phyloP scores from a whole-genome alignment of 2,797 vertebrate genomes.

The Sebastes itinus region DNA sequence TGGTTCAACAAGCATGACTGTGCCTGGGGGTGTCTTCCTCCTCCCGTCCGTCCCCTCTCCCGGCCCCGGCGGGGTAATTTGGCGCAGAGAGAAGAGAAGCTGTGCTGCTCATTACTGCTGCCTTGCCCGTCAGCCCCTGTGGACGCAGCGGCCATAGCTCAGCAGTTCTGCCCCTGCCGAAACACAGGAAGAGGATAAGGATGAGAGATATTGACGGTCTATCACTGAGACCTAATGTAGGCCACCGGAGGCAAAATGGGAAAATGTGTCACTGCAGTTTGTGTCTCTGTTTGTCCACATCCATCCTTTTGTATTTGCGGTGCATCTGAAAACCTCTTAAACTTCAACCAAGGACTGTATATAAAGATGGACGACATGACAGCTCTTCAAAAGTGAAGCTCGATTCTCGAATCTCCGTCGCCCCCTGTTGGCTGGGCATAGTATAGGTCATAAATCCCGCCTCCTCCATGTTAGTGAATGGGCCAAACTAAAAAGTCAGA shows the following conservation, averaged over 20 bases:
- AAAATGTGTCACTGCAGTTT: neutral
- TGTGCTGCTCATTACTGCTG: constrained; percentile 71
- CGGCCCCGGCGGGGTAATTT: constrained; percentile 63
- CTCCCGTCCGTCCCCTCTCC: constrained; percentile 7
- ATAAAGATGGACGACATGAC: too few species aligned
- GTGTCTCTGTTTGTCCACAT: neutral
- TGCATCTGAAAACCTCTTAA: neutral
- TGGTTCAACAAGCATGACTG: constrained; percentile 72
- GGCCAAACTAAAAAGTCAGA: too few species aligned
- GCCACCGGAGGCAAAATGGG: neutral
- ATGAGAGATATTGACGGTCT: constrained; percentile 10
- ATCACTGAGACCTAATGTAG: neutral
- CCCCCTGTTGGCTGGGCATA: too few species aligned
- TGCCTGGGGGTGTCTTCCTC: constrained; percentile 60
- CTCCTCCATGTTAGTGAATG: too few species aligned
- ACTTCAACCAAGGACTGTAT: neutral
- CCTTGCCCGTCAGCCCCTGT: constrained; percentile 38
- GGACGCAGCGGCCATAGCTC: constrained; percentile 28
- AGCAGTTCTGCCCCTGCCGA: constrained; percentile 15
- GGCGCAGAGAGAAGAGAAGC: constrained; percentile 51
- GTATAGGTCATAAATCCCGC: too few species aligned
- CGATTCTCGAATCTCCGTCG: too few species aligned
- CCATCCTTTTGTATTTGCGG: constrained; percentile 24
- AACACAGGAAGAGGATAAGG: constrained; percentile 2
- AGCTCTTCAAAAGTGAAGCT: too few species aligned